phyloP scores from a whole-genome alignment of 2,113 vertebrate genomes.

The Phasianus colchicus region DNA sequence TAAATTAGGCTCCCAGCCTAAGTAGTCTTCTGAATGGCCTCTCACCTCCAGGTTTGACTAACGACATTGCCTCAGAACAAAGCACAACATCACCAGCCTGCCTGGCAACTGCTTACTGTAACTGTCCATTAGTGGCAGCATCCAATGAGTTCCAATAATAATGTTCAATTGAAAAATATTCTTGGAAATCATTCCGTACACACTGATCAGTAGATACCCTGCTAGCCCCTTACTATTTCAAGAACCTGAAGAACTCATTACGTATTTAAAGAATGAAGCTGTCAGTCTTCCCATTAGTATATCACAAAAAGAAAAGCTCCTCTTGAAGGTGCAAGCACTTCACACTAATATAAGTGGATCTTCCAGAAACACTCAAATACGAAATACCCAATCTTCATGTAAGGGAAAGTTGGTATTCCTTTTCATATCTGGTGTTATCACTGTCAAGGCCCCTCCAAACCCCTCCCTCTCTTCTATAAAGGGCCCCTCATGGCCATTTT shows the following conservation, averaged over 20 bases:
- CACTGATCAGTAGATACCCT: neutral
- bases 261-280: neutral
- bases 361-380: neutral
- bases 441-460: too few relatives aligned
- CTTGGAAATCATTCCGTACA: neutral
- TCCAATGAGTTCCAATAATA: neutral
- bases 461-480: too few relatives aligned
- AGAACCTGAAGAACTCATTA: neutral
- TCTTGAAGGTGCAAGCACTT: neutral
- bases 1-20: neutral
- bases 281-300: neutral
- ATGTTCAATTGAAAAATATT: neutral
- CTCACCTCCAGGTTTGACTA: neutral
- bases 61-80: neutral
- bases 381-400: neutral
- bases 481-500: too few relatives aligned
- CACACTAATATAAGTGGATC: neutral
- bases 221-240: neutral
- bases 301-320: neutral
- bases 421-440: neutral
- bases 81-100: neutral
- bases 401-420: neutral
- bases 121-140: neutral
- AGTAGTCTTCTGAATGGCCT: neutral
- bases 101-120: neutral